Percentiles rank a stretch among this genome's conserved stretches.
These are phyloP conservation scores for Haemorhous mexicanus DNA, from an alignment of 2,113 vertebrate genomes.

Conservation along the genomic window DNA sequence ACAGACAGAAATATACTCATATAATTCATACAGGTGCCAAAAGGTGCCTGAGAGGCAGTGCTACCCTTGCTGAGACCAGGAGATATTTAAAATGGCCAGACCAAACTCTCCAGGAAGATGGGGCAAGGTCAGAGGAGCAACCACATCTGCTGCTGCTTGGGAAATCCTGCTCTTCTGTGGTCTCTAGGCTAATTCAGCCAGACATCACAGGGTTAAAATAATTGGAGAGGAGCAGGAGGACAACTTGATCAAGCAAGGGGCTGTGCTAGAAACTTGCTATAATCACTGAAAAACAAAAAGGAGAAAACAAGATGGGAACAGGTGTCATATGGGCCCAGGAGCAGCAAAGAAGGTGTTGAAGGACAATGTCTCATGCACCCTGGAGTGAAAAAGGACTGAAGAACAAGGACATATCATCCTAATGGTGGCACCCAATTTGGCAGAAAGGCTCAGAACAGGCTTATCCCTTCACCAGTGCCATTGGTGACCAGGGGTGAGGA, in stretches of 20 bases:
- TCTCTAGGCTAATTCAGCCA: not conserved
- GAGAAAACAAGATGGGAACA: not conserved
- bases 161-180: not conserved
- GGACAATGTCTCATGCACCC: not conserved
- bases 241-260: not conserved
- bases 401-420: not conserved
- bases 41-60: not conserved
- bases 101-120: not conserved
- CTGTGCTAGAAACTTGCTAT: not conserved
- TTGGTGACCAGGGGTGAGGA: not conserved
- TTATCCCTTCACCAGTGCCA: not conserved
- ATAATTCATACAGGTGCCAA: not conserved
- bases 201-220: not conserved
- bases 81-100: not conserved
- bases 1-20: not conserved
- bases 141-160: not conserved
- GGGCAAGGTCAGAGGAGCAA: not conserved
- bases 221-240: not conserved
- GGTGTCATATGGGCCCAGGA: not conserved
- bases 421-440: not conserved
- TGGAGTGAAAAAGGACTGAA: not conserved
- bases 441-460: not conserved
- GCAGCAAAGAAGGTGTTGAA: not conserved
- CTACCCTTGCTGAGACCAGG: not conserved
- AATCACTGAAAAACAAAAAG: not conserved